These are phyloP conservation scores for Panurus biarmicus DNA, from an alignment of 2,113 vertebrate genomes.

Conservation along the genomic window DNA sequence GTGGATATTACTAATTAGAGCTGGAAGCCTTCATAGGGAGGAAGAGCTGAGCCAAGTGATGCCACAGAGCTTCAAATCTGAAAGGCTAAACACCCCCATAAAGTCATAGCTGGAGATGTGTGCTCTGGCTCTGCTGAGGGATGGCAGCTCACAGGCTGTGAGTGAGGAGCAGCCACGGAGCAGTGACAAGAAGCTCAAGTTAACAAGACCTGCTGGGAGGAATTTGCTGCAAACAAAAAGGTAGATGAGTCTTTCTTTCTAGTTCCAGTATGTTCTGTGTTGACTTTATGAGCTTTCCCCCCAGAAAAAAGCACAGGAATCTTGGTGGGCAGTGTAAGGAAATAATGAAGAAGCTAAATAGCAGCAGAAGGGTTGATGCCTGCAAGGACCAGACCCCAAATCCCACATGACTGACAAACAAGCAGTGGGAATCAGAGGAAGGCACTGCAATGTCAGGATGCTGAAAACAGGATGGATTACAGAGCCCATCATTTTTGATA, in stretches of 20 bases:
- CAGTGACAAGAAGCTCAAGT: neutral
- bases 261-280: neutral
- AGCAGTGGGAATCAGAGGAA: neutral
- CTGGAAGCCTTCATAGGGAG: neutral
- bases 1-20: neutral
- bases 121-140: neutral
- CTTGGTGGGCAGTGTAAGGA: neutral
- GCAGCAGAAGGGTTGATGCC: neutral
- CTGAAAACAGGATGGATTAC: neutral
- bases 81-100: neutral
- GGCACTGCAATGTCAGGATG: neutral
- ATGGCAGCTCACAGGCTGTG: neutral
- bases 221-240: neutral
- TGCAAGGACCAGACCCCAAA: neutral
- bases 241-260: neutral
- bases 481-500: neutral
- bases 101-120: neutral
- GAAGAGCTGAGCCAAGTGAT: neutral
- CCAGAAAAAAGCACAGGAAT: no score
- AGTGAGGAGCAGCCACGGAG: neutral
- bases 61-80: neutral
- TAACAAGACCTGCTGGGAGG: slow-evolving; percentile 42
- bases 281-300: neutral
- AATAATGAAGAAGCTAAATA: neutral
- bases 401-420: neutral